A percentile compares a stretch with the other conserved stretches of the same genome.
Conservation (phyloP, 2,113 vertebrate genomes). For the Ceyx margarethae region DNA sequence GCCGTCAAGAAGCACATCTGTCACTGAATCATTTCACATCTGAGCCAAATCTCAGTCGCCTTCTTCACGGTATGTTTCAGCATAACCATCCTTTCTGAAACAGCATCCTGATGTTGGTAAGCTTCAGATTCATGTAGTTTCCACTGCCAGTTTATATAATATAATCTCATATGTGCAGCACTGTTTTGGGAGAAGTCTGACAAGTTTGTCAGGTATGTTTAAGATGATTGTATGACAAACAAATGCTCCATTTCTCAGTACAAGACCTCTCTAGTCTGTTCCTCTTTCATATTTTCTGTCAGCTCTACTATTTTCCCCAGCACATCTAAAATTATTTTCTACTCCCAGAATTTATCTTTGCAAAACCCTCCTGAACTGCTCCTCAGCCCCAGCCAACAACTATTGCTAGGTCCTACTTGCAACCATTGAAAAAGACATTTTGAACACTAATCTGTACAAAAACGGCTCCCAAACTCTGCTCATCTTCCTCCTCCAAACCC, state of each 20-base stretch:
- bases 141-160: not conserved
- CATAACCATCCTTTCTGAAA: not conserved
- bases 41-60: no score
- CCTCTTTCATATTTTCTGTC: not conserved
- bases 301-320: not conserved
- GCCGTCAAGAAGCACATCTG: not conserved
- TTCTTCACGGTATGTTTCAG: not conserved
- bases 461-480: not conserved
- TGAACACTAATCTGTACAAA: not conserved
- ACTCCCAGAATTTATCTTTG: not conserved
- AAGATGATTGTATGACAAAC: not conserved
- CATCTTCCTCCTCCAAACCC: not conserved
- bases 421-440: not conserved
- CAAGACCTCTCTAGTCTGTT: not conserved
- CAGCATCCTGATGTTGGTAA: not conserved
- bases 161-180: fast-evolving
- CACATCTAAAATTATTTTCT: not conserved
- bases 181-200: not conserved
- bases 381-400: not conserved
- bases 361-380: not conserved
- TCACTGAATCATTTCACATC: not conserved
- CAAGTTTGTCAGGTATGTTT: not conserved
- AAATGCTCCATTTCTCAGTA: not conserved
- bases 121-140: no score
- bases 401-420: fast-evolving